These are phyloP conservation scores for Ophthalmolycus amberensis DNA, from an alignment of 2,113 vertebrate species.

Conservation along the genomic window DNA sequence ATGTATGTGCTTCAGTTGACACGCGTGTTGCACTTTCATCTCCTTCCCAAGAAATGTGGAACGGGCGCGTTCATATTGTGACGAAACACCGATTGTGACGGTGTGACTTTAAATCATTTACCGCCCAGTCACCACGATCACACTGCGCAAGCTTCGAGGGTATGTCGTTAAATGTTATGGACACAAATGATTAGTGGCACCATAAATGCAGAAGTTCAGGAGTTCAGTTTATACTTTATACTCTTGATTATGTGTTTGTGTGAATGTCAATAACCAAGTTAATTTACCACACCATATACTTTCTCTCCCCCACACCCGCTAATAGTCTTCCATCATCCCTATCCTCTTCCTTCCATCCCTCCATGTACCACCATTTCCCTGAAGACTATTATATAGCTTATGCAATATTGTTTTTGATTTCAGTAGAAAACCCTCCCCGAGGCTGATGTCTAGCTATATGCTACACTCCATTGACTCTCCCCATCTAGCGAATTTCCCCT, in stretches of 20 bases:
- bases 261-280: constrained; percentile 63
- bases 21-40: not conserved
- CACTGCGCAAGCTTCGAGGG: not conserved
- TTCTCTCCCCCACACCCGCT: constrained; percentile 46
- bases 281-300: constrained; percentile 76
- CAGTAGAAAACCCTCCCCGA: constrained; percentile 78
- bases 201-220: constrained; percentile 10
- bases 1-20: not conserved
- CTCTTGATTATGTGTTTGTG: constrained; percentile 40
- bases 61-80: not conserved
- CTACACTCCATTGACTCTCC: constrained; percentile 83
- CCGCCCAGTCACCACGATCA: not conserved
- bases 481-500: constrained; percentile 85
- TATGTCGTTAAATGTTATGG: constrained; percentile 14
- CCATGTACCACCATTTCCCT: constrained; percentile 54
- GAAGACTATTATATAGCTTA: constrained; percentile 76
- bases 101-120: not conserved
- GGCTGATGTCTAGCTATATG: constrained; percentile 77
- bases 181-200: constrained; percentile 3
- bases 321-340: constrained; percentile 72
- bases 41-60: not conserved
- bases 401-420: constrained; percentile 83
- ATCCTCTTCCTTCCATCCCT: constrained; percentile 36
- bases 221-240: not conserved
- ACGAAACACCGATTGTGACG: not conserved